Conservation (phyloP, 2,797 vertebrate genomes). For the Pipistrellus kuhlii region DNA sequence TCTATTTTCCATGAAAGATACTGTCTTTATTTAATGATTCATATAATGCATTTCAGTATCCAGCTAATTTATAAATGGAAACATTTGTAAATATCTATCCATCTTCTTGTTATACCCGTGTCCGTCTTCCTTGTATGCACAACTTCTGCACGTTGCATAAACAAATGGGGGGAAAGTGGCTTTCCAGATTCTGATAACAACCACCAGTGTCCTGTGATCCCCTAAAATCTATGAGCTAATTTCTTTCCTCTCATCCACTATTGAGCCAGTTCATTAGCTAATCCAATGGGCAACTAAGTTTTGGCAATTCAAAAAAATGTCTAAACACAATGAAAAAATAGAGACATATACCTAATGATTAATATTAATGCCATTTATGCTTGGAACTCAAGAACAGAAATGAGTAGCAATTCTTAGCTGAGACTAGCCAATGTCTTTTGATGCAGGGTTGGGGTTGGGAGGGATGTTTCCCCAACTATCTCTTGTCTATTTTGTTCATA, state of each 20-base stretch:
- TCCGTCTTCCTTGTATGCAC: not conserved
- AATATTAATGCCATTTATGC: not conserved
- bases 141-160: not conserved
- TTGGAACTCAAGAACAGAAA: slow-evolving; percentile 19
- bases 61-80: not conserved
- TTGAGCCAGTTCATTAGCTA: not conserved
- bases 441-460: no score
- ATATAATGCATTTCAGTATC: not conserved
- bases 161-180: not conserved
- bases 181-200: not conserved
- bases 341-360: not conserved
- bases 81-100: not conserved
- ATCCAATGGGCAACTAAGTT: not conserved
- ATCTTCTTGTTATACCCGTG: not conserved
- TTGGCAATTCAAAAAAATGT: not conserved
- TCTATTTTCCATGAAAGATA: not conserved
- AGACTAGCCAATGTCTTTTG: not conserved
- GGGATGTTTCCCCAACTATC: not conserved
- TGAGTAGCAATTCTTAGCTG: not conserved
- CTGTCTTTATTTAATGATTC: not conserved
- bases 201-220: not conserved
- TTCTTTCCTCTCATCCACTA: not conserved
- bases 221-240: not conserved
- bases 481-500: not conserved
- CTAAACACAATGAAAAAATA: slow-evolving; percentile 7